Conservation (phyloP, 2,113 vertebrate genomes). For the Cardinalis cardinalis region DNA sequence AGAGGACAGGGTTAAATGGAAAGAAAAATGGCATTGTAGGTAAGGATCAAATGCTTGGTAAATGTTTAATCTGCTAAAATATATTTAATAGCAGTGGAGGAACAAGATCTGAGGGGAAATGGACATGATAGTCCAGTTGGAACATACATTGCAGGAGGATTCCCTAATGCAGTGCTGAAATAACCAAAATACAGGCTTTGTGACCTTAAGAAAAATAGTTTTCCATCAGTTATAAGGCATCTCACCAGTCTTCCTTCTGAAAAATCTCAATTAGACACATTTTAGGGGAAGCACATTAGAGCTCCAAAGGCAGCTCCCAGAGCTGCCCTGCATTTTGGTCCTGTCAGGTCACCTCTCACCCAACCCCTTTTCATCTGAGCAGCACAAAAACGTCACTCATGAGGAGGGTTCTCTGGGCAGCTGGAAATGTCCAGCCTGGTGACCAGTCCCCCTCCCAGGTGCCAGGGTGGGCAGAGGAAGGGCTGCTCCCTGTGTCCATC, state of each 20-base stretch:
- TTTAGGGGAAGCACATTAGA: not conserved
- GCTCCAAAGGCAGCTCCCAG: not conserved
- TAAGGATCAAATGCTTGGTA: not conserved
- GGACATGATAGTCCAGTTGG: fast-evolving
- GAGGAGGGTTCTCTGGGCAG: not conserved
- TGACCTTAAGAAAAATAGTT: not conserved
- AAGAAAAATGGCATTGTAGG: not conserved
- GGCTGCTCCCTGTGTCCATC: not conserved
- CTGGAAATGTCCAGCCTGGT: not conserved
- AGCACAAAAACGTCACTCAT: fast-evolving
- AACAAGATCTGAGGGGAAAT: not conserved
- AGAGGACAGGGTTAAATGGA: not conserved
- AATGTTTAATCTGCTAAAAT: not conserved
- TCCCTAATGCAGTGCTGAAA: not conserved
- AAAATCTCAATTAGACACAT: not conserved
- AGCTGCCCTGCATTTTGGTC: not conserved
- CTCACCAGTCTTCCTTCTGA: not conserved
- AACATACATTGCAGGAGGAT: not conserved
- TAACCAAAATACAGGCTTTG: not conserved
- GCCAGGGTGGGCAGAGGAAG: not conserved
- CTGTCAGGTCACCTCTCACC: not conserved
- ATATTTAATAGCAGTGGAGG: not conserved
- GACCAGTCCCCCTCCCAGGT: fast-evolving
- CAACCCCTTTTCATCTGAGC: not conserved
- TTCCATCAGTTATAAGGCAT: not conserved